Evolutionary conservation across 2,888 invertebrate species (phyloP).

Genomic region (Caenorhabditis sp.): DNA sequence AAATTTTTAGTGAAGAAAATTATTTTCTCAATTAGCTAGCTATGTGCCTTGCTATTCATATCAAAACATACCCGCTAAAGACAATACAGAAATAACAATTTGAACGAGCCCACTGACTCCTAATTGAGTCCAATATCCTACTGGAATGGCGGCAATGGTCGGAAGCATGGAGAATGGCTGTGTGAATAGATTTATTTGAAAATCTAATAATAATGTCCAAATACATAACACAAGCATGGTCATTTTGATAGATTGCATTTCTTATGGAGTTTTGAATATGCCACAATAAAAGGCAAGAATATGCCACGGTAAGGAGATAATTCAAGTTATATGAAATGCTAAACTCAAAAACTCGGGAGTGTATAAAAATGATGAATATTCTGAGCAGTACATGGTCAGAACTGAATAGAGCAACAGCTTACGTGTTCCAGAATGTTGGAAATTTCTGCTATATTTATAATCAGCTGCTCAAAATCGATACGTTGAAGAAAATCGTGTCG

Average conservation of each 20-base stretch:
- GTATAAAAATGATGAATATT: no score
- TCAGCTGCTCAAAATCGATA: no score
- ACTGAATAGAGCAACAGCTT: no score
- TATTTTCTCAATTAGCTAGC: no score
- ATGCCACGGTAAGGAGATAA: constrained; percentile 9
- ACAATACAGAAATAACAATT: neutral
- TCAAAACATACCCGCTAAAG: no score
- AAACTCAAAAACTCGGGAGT: neutral
- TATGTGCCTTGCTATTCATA: no score
- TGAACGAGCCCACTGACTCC: constrained; percentile 2
- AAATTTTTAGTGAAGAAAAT: no score
- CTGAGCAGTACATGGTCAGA: no score
- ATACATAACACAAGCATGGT: constrained; percentile 14
- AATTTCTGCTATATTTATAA: no score
- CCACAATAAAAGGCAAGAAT: constrained; percentile 17
- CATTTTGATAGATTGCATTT: constrained; percentile 17
- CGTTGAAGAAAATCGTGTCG: no score
- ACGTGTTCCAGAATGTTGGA: no score
- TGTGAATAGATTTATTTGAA: neutral
- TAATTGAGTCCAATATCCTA: constrained; percentile 7
- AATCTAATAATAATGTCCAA: constrained; percentile 10
- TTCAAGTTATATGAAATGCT: neutral
- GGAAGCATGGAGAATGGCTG: constrained; percentile 16
- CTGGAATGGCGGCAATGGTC: constrained; percentile 10
- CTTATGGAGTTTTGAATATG: constrained; percentile 14